phyloP scores from a whole-genome alignment of 1,140 invertebrate genomes.

The Calliphora vicina region DNA sequence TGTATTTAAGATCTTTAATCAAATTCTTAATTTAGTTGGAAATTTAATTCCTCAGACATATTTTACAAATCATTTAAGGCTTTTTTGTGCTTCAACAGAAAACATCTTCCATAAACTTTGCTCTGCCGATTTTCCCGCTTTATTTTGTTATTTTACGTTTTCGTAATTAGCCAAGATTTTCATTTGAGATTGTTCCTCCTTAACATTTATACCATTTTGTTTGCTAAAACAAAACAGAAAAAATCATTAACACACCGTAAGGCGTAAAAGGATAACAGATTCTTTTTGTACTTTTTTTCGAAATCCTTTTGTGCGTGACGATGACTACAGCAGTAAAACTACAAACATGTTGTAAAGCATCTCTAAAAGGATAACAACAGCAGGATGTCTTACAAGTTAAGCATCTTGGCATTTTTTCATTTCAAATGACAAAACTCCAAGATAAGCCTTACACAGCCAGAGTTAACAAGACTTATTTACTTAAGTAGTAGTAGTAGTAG shows the following conservation, averaged over 20 bases:
- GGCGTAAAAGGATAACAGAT: conserved; percentile 62
- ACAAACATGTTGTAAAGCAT: conserved; percentile 7
- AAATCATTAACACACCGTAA: conserved; percentile 64
- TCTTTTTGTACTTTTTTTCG: conserved; percentile 45
- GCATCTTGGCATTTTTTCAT: conserved; percentile 35
- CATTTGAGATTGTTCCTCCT: not conserved
- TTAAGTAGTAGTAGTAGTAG: conserved; percentile 1
- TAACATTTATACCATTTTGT: not conserved
- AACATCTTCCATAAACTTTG: not conserved
- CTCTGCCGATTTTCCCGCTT: not conserved
- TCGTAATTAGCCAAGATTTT: conserved; percentile 33
- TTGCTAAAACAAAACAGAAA: conserved; percentile 38
- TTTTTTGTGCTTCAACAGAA: not conserved
- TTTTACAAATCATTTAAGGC: conserved; percentile 3
- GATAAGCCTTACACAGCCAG: conserved; percentile 4
- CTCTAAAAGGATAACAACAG: conserved; percentile 10
- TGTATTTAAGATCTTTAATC: not conserved
- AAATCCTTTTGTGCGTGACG: conserved; percentile 60
- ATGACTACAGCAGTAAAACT: conserved; percentile 21
- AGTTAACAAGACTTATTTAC: conserved; percentile 18
- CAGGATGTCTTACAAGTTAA: conserved; percentile 30
- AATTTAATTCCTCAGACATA: not conserved
- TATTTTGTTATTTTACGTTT: not conserved
- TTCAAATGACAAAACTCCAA: conserved; percentile 13
- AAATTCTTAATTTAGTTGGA: not conserved